These are phyloP conservation scores for Acanthurus lineatus DNA, from an alignment of 2,797 vertebrate genomes.

Conservation along the genomic window DNA sequence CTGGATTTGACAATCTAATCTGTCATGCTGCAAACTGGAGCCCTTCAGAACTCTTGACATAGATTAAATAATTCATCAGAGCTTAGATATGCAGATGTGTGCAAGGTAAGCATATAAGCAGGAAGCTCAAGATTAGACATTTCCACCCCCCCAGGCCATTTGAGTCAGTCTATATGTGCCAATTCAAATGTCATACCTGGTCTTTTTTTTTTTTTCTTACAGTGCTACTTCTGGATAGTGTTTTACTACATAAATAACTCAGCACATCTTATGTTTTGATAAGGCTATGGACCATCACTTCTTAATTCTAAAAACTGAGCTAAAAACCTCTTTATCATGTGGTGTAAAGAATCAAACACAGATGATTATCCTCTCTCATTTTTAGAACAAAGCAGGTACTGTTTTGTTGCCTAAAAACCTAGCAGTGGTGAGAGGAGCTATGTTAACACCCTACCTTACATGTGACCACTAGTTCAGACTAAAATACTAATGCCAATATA, in stretches of 20 bases:
- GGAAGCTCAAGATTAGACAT: constrained; percentile 17
- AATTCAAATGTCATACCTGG: neutral
- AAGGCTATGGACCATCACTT: constrained; percentile 2
- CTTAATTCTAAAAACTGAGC: constrained; percentile 18
- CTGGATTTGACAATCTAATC: constrained; percentile 12
- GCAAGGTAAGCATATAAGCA: constrained; percentile 15
- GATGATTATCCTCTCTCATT: constrained; percentile 43
- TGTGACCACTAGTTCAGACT: constrained; percentile 28
- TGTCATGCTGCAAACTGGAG: constrained; percentile 12
- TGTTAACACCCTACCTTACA: constrained; percentile 25
- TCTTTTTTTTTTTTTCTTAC: neutral
- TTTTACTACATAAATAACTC: constrained; percentile 6
- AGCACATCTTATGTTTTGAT: constrained; percentile 20
- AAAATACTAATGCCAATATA: constrained; percentile 31
- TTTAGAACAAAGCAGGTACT: constrained; percentile 74
- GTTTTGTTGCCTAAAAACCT: constrained; percentile 57
- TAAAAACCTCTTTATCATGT: constrained; percentile 58
- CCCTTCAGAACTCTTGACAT: constrained; percentile 17
- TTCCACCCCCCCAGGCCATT: neutral
- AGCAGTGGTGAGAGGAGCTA: constrained; percentile 31
- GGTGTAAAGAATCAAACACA: constrained; percentile 60
- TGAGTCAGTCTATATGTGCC: neutral
- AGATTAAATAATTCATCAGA: constrained; percentile 45
- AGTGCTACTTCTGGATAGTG: neutral
- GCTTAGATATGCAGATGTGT: constrained; percentile 31